These are phyloP conservation scores for Hyla sarda DNA, from an alignment of 2,113 vertebrate species.

Conservation along the genomic window DNA sequence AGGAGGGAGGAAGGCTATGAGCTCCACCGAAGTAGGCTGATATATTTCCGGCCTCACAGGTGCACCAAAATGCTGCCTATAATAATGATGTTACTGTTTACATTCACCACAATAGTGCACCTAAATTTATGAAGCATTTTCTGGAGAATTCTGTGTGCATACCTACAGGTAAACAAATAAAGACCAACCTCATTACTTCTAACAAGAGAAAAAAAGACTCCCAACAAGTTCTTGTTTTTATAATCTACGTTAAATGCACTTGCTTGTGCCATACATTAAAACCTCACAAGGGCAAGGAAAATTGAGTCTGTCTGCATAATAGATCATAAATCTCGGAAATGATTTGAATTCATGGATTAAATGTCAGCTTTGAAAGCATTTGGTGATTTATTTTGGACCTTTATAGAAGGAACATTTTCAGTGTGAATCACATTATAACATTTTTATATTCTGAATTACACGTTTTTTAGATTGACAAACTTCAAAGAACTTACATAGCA, in stretches of 20 bases:
- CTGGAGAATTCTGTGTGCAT: constrained; percentile 23
- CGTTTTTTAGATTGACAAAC: constrained; percentile 67
- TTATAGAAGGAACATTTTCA: constrained; percentile 71
- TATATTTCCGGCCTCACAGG: no score
- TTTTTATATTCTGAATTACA: constrained; percentile 70
- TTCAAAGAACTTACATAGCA: constrained; percentile 62
- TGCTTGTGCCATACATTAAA: constrained; percentile 68
- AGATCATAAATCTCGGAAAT: constrained; percentile 73
- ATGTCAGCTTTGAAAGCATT: constrained; percentile 73
- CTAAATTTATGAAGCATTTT: background rate
- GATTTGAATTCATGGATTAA: constrained; percentile 77
- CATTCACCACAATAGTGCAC: no score
- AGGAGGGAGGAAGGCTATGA: no score
- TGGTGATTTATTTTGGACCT: constrained; percentile 72
- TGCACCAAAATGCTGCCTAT: no score
- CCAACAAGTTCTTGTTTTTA: constrained; percentile 72
- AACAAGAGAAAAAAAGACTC: constrained; percentile 60
- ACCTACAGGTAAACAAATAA: constrained; percentile 65
- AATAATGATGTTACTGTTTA: no score
- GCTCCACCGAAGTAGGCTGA: no score
- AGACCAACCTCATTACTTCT: constrained; percentile 53
- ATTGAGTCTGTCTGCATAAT: constrained; percentile 77
- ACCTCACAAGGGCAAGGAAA: constrained; percentile 68
- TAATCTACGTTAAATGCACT: constrained; percentile 66
- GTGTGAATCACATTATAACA: constrained; percentile 71